Conservation (phyloP, 2,113 vertebrate species). For the Brachyhypopomus occidentalis region DNA sequence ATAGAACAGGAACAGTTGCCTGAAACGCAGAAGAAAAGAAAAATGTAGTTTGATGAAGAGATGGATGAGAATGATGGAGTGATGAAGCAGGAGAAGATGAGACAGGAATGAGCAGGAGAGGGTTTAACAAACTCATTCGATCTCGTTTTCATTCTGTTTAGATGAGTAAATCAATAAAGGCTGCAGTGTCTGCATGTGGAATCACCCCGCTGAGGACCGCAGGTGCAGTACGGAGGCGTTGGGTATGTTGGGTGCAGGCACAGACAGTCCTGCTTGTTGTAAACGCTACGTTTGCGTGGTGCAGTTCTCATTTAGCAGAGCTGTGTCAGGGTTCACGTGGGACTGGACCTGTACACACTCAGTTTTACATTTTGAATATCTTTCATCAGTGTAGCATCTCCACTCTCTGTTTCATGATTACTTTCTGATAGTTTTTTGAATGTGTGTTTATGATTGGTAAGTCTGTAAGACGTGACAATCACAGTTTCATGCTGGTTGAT, state of each 20-base stretch:
- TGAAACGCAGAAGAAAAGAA: not conserved
- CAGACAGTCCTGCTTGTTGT: no score
- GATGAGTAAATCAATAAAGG: slow-evolving; percentile 50
- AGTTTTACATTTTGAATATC: no score
- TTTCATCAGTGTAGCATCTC: no score
- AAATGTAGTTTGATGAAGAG: not conserved
- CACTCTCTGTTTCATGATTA: no score
- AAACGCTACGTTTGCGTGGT: no score
- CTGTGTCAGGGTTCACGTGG: no score
- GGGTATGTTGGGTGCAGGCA: no score
- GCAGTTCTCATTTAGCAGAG: no score
- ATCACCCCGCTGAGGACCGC: slow-evolving; percentile 23
- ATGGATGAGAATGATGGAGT: slow-evolving; percentile 30
- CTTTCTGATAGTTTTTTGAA: no score
- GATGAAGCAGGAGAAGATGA: not conserved
- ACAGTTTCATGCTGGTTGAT: not conserved
- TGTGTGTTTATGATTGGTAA: no score
- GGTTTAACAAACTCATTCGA: slow-evolving; percentile 34
- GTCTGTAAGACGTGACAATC: no score
- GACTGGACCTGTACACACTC: no score
- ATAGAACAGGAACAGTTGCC: not conserved
- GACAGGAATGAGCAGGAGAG: not conserved
- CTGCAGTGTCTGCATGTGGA: not conserved
- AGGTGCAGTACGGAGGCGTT: not conserved
- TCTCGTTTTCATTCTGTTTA: slow-evolving; percentile 52